phyloP scores from a whole-genome alignment of 2,888 invertebrate genomes.

The Pyralis farinalis region DNA sequence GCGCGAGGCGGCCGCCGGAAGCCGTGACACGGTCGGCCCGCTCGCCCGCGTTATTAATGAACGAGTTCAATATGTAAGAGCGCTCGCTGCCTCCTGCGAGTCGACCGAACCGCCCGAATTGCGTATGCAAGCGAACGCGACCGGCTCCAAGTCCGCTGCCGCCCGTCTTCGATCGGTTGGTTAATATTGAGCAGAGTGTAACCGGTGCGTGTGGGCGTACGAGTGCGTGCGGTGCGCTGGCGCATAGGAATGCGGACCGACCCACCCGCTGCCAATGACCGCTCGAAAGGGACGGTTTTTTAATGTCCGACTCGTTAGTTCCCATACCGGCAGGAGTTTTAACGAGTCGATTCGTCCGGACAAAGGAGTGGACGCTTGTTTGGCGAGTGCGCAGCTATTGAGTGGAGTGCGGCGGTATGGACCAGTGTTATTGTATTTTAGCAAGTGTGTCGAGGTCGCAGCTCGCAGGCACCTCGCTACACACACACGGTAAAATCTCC shows the following conservation, averaged over 20 bases:
- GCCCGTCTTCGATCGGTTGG: constrained; percentile 24
- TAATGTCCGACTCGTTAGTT: constrained; percentile 59
- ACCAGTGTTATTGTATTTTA: constrained; percentile 28
- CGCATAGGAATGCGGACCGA: constrained; percentile 76
- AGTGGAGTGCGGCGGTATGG: constrained; percentile 9
- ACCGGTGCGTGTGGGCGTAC: constrained; percentile 58
- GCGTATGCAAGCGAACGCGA: constrained; percentile 18
- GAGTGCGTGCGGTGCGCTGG: constrained; percentile 61
- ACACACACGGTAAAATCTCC: constrained; percentile 27
- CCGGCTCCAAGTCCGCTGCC: constrained; percentile 12
- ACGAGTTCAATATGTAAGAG: constrained; percentile 46
- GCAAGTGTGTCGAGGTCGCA: constrained; percentile 52
- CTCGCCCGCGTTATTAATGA: constrained; percentile 69
- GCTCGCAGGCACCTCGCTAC: constrained; percentile 42
- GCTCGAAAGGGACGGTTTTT: constrained; percentile 72
- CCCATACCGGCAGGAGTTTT: constrained; percentile 60
- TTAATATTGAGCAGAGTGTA: constrained; percentile 24
- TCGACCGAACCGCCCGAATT: constrained; percentile 29
- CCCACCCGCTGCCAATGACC: constrained; percentile 78
- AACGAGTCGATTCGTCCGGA: constrained; percentile 46
- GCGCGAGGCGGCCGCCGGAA: constrained; percentile 55
- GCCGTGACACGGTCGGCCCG: constrained; percentile 62
- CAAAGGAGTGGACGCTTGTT: constrained; percentile 35
- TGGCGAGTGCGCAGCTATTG: neutral
- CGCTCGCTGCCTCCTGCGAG: constrained; percentile 29